Percentiles rank a stretch among this genome's conserved stretches.
phyloP scores from a whole-genome alignment of 2,797 vertebrate species.

The Crenichthys baileyi region DNA sequence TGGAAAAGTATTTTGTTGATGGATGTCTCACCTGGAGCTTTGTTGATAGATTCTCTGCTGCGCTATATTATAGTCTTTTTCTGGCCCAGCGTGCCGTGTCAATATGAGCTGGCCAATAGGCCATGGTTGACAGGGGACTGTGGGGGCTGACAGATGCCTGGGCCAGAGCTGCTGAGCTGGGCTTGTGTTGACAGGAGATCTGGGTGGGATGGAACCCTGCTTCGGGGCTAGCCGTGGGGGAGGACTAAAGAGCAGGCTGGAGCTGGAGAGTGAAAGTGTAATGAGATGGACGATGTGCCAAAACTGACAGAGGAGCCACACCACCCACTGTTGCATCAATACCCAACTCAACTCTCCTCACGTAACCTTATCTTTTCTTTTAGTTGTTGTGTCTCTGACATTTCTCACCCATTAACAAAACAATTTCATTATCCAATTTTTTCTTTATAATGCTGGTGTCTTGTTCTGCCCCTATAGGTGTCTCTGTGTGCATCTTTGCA shows the following conservation, averaged over 20 bases:
- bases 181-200: slow-evolving; percentile 75
- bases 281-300: slow-evolving; percentile 74
- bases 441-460: slow-evolving; percentile 18
- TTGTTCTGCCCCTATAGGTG: slow-evolving; percentile 20
- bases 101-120: slow-evolving; percentile 68
- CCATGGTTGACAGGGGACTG: slow-evolving; percentile 71
- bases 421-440: slow-evolving; percentile 2
- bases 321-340: slow-evolving; percentile 62
- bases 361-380: slow-evolving; percentile 23
- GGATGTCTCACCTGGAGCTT: slow-evolving; percentile 60
- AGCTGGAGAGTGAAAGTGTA: slow-evolving; percentile 71
- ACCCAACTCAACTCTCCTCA: slow-evolving; percentile 40
- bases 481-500: neutral
- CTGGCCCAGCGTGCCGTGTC: slow-evolving; percentile 63
- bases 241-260: slow-evolving; percentile 66
- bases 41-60: slow-evolving; percentile 65
- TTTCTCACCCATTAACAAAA: slow-evolving; percentile 52
- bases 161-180: slow-evolving; percentile 75
- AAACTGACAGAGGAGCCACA: slow-evolving; percentile 68
- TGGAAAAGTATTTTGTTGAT: slow-evolving; percentile 41
- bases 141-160: slow-evolving; percentile 77
- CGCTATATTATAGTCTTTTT: slow-evolving; percentile 59
- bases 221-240: slow-evolving; percentile 75
- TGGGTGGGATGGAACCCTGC: slow-evolving; percentile 75
- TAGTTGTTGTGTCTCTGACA: slow-evolving; percentile 40